phyloP scores from a whole-genome alignment of 2,797 vertebrate species.

The Buceros bicornis region DNA sequence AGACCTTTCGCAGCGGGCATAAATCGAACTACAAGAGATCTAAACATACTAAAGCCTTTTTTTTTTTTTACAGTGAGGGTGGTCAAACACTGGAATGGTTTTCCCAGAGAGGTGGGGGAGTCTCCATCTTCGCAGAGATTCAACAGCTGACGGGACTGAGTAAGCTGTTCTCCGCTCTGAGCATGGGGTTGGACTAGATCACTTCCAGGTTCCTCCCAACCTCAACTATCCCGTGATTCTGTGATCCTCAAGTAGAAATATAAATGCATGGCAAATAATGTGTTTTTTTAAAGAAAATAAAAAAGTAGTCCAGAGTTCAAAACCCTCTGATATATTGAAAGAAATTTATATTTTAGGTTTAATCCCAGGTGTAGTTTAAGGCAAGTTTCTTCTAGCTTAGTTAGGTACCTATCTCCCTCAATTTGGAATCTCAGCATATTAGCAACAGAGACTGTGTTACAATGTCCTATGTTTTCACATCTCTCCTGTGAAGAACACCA shows the following conservation, averaged over 20 bases:
- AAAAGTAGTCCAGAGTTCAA: conserved; percentile 5
- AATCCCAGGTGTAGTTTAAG: conserved; percentile 33
- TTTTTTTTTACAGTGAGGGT: not conserved
- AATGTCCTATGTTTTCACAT: not conserved
- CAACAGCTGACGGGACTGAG: not conserved
- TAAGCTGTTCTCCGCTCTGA: not conserved
- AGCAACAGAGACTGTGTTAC: not conserved
- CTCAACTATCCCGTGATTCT: not conserved
- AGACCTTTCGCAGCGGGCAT: not conserved
- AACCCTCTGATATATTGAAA: not conserved
- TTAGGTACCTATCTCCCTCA: not conserved
- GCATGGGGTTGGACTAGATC: not conserved
- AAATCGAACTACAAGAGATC: not conserved
- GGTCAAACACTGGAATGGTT: not conserved
- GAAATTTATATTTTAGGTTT: not conserved
- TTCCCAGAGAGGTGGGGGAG: not conserved
- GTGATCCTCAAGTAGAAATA: not conserved
- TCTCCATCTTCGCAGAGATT: not conserved
- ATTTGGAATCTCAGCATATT: conserved; percentile 7
- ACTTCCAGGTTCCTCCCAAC: not conserved
- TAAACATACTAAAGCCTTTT: not conserved
- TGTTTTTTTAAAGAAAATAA: not conserved
- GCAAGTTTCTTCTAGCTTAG: conserved; percentile 30
- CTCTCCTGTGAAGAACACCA: not conserved
- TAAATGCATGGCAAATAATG: not conserved